Base-by-base conservation (phyloP, 2,797 vertebrate genomes). In the Acridotheres tristis region DNA sequence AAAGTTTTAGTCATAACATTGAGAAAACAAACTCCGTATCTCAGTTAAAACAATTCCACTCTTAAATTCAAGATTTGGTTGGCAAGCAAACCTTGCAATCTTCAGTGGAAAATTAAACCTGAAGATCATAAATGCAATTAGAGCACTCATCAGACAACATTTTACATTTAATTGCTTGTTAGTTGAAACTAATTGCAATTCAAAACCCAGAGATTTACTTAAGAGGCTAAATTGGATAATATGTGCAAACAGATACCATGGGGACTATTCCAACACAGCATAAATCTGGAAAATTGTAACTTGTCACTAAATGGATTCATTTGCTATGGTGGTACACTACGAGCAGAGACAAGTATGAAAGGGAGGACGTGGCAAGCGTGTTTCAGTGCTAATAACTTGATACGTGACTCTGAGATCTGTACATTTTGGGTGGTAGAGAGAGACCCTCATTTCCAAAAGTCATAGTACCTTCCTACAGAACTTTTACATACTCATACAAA, bases 91-190 rank as follows among this genome's bases (percentile, higher is more conserved):
- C 58, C 47, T 79, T 62, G 36, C 20, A 77, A 20, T 68, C 48
- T 79, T 85, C 47, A 68, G 11, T 20, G 62, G 57, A 43, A 90
- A 86, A 90, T 81, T 36, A 93, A 85, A 96, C 88, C 38, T 61
- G 59, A 79, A 92, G 78, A 89, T 43, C 40, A 45, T 82, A 79
- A 84, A 88, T 67, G 67, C 47, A 71, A 51, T 36, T 77, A 48
- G 74, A 71, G 61, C 21, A 62, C 67, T 87, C 54, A 48, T 25
- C 81, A 91, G 81, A 53, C 22, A 84, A 58, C n/a, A 48, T 62
- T 95, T 96, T 87, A 45, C 69, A 67, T 91, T 83, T 85, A 89
- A 95, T 95, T 89, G 45, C 59, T 75, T 59, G 26, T 42, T 90
- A 67, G 51, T 38, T 59, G 55, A 90, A 95, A 95, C 67, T 74